phyloP scores from a whole-genome alignment of 2,797 vertebrate genomes.

The Selene dorsalis region DNA sequence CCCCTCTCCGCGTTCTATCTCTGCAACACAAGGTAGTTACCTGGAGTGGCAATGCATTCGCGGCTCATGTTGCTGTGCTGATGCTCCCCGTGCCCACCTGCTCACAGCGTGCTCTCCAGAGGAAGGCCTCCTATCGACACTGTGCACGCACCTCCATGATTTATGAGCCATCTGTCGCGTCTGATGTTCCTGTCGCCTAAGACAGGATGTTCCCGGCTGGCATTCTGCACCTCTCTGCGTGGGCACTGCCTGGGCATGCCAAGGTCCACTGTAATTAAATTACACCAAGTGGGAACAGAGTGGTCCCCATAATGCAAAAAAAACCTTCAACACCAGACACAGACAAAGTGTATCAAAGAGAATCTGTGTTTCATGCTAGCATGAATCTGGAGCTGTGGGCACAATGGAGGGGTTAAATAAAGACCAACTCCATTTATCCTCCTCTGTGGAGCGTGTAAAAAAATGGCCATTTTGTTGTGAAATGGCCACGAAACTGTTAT shows the following conservation, averaged over 20 bases:
- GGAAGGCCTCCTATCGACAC: constrained; percentile 77
- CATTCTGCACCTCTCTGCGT: constrained; percentile 72
- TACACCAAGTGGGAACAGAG: constrained; percentile 77
- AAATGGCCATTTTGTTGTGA: background rate
- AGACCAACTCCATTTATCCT: background rate
- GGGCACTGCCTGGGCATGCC: constrained; percentile 78
- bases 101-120: constrained; percentile 77
- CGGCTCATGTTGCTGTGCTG: constrained; percentile 61
- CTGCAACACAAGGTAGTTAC: constrained; percentile 57
- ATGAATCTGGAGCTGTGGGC: background rate
- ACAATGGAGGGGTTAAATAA: constrained; percentile 1
- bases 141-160: constrained; percentile 82
- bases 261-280: constrained; percentile 87
- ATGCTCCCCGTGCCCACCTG: constrained; percentile 72
- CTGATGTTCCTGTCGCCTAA: constrained; percentile 83
- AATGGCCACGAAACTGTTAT: background rate
- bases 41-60: constrained; percentile 58
- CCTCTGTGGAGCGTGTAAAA: background rate
- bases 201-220: constrained; percentile 85
- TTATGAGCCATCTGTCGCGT: constrained; percentile 88
- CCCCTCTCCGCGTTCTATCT: constrained; percentile 32
- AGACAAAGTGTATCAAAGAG: constrained; percentile 42
- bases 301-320: constrained; percentile 54
- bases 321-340: constrained; percentile 41
- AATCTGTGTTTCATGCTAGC: constrained; percentile 8